These are phyloP conservation scores for Sarcoramphus papa DNA, from an alignment of 2,797 vertebrate genomes.

Conservation along the genomic window DNA sequence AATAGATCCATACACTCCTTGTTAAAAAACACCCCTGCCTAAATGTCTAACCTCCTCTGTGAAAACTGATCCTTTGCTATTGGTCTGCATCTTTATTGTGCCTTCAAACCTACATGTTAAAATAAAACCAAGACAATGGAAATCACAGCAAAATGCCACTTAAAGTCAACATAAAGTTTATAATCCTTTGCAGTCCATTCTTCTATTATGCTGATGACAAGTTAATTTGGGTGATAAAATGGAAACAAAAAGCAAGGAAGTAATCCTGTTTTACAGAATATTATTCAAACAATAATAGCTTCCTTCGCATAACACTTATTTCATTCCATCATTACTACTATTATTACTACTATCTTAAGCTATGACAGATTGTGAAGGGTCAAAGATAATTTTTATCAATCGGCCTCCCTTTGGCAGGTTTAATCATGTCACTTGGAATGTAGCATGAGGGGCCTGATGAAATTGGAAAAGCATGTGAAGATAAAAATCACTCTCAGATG, in stretches of 20 bases:
- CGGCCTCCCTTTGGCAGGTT: constrained; percentile 77
- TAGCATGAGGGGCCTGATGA: constrained; percentile 77
- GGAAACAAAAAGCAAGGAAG: constrained; percentile 64
- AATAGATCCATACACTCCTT: constrained; percentile 20
- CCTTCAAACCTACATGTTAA: not conserved
- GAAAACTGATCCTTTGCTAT: constrained; percentile 39
- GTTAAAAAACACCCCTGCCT: constrained; percentile 31
- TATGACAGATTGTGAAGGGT: constrained; percentile 79
- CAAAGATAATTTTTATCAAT: constrained; percentile 74
- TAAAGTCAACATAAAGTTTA: constrained; percentile 43
- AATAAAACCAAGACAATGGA: constrained; percentile 35
- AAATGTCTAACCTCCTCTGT: constrained; percentile 4
- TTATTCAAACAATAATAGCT: constrained; percentile 60
- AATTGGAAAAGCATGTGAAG: constrained; percentile 91
- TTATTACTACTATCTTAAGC: constrained; percentile 76
- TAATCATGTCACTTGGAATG: constrained; percentile 81
- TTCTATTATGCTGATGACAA: constrained; percentile 56
- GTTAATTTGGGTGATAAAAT: constrained; percentile 64
- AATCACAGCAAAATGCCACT: constrained; percentile 43
- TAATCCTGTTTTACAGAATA: constrained; percentile 58
- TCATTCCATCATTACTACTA: constrained; percentile 59
- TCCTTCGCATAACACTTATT: constrained; percentile 33
- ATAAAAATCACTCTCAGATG: constrained; percentile 88
- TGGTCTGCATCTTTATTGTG: constrained; percentile 26
- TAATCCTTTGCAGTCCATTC: constrained; percentile 48